Percentiles rank a stretch among this genome's conserved stretches.
Conservation (phyloP, 2,888 invertebrate species). For the Entomobrya proxima region DNA sequence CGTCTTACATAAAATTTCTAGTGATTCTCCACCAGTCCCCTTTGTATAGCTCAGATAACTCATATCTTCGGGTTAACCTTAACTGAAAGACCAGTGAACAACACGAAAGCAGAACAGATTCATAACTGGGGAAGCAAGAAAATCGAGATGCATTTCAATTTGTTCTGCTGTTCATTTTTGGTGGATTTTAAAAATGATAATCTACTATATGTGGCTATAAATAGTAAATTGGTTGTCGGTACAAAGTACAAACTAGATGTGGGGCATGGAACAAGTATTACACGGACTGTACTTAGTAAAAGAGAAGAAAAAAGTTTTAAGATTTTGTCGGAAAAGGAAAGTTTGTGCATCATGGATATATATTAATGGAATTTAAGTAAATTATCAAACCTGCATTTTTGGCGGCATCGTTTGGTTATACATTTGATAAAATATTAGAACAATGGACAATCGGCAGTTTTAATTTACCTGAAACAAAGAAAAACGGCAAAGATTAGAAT, state of each 20-base stretch:
- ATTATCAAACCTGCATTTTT: conserved; percentile 49
- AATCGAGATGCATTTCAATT: too few relatives aligned
- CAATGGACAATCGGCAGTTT: background rate
- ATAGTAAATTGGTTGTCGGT: too few relatives aligned
- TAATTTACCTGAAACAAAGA: conserved; percentile 54
- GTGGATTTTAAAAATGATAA: too few relatives aligned
- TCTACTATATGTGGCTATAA: too few relatives aligned
- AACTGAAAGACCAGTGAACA: too few relatives aligned
- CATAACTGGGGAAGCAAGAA: too few relatives aligned
- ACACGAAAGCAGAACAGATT: too few relatives aligned
- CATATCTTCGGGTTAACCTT: too few relatives aligned
- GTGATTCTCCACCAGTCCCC: background rate
- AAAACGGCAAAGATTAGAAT: background rate
- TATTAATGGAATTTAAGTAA: background rate
- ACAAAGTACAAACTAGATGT: too few relatives aligned
- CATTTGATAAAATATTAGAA: conserved; percentile 1
- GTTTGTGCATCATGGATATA: background rate
- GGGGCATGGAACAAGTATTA: too few relatives aligned
- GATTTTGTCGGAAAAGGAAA: background rate
- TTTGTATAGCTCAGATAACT: background rate
- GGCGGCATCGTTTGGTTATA: conserved; percentile 49
- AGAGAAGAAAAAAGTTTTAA: background rate
- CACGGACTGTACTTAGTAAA: too few relatives aligned
- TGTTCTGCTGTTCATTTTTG: too few relatives aligned
- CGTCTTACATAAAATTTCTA: conserved; percentile 28